Percentiles rank a stretch among this genome's conserved stretches.
phyloP scores from a whole-genome alignment of 2,113 vertebrate genomes.

The Oreochromis tanganicae region DNA sequence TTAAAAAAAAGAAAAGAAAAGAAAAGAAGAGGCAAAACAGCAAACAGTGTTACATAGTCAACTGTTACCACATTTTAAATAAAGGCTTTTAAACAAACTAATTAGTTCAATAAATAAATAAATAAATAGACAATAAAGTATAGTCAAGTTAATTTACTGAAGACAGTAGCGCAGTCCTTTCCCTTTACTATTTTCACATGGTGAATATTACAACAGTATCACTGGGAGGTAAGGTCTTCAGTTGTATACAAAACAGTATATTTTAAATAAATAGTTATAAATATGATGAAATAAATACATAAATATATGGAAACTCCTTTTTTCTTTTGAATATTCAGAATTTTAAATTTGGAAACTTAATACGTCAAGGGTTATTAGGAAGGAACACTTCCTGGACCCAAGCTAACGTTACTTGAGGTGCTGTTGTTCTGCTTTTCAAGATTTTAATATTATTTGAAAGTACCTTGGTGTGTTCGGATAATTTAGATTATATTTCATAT shows the following conservation, averaged over 20 bases:
- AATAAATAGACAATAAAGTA: background rate
- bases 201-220: background rate
- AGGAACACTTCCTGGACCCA: background rate
- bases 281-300: background rate
- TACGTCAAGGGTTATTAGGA: background rate
- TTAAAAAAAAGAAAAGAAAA: background rate
- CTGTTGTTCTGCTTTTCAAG: background rate
- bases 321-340: background rate
- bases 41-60: background rate
- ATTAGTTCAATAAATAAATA: background rate
- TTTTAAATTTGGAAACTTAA: background rate
- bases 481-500: background rate
- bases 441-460: background rate
- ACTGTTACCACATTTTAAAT: background rate
- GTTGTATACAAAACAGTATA: background rate
- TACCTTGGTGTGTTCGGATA: background rate
- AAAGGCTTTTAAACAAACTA: background rate
- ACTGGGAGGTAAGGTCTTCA: background rate
- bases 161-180: background rate
- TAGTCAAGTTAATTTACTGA: background rate
- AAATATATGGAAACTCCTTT: background rate
- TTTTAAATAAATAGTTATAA: constrained; percentile 7
- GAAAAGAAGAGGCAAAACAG: background rate
- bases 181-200: background rate
- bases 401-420: background rate